A percentile compares a stretch with the other conserved stretches of the same genome.
phyloP scores from a whole-genome alignment of 2,888 invertebrate species.

The Noctua pronuba region DNA sequence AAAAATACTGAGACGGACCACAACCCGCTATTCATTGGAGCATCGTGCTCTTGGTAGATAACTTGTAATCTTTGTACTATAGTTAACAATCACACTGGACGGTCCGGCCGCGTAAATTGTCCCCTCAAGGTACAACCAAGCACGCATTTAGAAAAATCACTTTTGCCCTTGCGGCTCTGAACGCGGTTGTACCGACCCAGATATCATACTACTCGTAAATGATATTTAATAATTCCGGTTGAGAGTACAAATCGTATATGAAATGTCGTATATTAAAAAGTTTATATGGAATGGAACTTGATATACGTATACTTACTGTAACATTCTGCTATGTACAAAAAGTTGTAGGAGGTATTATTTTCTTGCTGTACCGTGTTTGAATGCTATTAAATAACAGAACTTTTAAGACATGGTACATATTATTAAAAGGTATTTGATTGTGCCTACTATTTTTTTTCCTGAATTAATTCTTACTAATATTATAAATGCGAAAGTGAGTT shows the following conservation, averaged over 20 bases:
- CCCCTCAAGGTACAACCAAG: conserved; percentile 80
- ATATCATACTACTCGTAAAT: conserved; percentile 63
- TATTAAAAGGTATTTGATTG: not conserved
- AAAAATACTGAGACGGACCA: conserved; percentile 54
- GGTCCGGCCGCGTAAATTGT: conserved; percentile 85
- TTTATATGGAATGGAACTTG: conserved; percentile 39
- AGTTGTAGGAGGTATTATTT: conserved; percentile 2
- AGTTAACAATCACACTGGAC: conserved; percentile 87
- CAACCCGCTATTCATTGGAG: conserved; percentile 66
- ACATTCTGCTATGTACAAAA: conserved; percentile 7
- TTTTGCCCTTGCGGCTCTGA: conserved; percentile 66
- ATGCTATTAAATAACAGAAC: not conserved
- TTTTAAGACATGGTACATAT: not conserved
- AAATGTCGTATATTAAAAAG: conserved; percentile 60
- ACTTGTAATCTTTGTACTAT: conserved; percentile 85
- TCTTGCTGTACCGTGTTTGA: not conserved
- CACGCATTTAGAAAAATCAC: conserved; percentile 79
- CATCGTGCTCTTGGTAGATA: conserved; percentile 82
- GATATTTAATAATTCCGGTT: conserved; percentile 65
- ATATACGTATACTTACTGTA: not conserved
- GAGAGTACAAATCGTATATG: conserved; percentile 52
- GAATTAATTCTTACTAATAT: too few relatives aligned
- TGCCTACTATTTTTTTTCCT: not conserved
- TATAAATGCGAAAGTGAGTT: too few relatives aligned
- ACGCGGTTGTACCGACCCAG: conserved; percentile 66